These are phyloP conservation scores for Carcina quercana DNA, from an alignment of 2,888 invertebrate species.

Conservation along the genomic window DNA sequence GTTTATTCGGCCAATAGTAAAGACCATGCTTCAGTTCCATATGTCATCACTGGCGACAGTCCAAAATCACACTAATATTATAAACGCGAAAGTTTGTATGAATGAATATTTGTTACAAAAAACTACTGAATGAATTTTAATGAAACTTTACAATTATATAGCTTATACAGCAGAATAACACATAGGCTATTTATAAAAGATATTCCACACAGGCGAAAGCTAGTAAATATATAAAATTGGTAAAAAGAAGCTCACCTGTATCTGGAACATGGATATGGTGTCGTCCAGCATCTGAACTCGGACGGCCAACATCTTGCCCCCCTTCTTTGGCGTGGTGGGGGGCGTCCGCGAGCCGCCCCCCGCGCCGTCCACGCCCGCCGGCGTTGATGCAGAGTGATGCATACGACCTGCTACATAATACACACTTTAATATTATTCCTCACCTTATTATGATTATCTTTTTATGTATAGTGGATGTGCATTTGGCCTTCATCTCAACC, in stretches of 20 bases:
- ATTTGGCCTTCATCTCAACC: too few relatives aligned
- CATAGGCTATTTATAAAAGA: neutral
- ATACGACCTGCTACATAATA: constrained; percentile 72
- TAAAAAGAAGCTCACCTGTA: constrained; percentile 79
- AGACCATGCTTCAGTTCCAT: too few relatives aligned
- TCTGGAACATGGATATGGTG: constrained; percentile 91
- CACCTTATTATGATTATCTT: too few relatives aligned
- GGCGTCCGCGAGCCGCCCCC: constrained; percentile 77
- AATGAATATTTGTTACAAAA: neutral
- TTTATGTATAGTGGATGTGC: too few relatives aligned
- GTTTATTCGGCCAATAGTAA: too few relatives aligned
- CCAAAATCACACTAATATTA: too few relatives aligned
- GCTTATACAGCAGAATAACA: neutral
- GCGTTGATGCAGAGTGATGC: constrained; percentile 90
- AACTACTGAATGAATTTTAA: neutral
- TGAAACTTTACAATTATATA: neutral
- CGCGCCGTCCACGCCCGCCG: constrained; percentile 87
- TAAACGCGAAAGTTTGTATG: too few relatives aligned
- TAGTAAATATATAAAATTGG: neutral
- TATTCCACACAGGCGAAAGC: neutral
- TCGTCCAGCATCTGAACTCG: constrained; percentile 93
- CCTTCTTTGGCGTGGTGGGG: constrained; percentile 86
- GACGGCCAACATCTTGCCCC: constrained; percentile 92
- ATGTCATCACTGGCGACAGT: too few relatives aligned
- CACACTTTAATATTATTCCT: too few relatives aligned